These are phyloP conservation scores for Gymnocheta viridis DNA, from an alignment of 2,888 invertebrate genomes.

Conservation along the genomic window DNA sequence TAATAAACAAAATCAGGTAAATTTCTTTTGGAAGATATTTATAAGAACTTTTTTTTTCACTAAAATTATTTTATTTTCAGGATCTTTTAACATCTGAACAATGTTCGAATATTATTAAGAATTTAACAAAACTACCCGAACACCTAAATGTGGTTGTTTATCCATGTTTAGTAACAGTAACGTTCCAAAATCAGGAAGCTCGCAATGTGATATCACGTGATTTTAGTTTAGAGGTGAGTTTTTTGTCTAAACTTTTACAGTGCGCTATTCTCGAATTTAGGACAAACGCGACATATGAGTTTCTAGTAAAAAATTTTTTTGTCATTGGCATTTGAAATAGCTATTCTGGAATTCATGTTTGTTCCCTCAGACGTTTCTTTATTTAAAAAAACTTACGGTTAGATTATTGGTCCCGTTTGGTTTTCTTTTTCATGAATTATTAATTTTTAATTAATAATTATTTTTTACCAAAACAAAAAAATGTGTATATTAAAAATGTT, in stretches of 20 bases:
- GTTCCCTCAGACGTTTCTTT: too few relatives aligned
- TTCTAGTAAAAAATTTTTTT: too few relatives aligned
- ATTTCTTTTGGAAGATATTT: neutral
- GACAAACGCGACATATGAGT: neutral
- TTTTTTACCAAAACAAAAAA: too few relatives aligned
- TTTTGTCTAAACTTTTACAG: neutral
- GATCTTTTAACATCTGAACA: constrained; percentile 81
- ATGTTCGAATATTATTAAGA: constrained; percentile 80
- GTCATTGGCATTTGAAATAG: too few relatives aligned
- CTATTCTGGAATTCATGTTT: too few relatives aligned
- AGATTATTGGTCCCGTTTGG: too few relatives aligned
- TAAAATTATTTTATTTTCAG: constrained; percentile 69
- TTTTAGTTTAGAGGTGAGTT: constrained; percentile 81
- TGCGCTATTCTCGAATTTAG: neutral
- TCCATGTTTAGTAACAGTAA: constrained; percentile 81
- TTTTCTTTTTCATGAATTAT: too few relatives aligned
- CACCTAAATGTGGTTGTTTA: constrained; percentile 81
- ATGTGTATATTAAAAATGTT: too few relatives aligned
- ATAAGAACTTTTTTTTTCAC: neutral
- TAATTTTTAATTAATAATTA: too few relatives aligned
- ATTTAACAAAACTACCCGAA: constrained; percentile 80
- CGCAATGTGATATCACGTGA: constrained; percentile 80
- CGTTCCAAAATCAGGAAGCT: constrained; percentile 80
- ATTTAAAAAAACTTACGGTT: too few relatives aligned
- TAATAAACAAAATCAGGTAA: constrained; percentile 81